phyloP scores from a whole-genome alignment of 2,797 vertebrate species.

The Glossophaga mutica region DNA sequence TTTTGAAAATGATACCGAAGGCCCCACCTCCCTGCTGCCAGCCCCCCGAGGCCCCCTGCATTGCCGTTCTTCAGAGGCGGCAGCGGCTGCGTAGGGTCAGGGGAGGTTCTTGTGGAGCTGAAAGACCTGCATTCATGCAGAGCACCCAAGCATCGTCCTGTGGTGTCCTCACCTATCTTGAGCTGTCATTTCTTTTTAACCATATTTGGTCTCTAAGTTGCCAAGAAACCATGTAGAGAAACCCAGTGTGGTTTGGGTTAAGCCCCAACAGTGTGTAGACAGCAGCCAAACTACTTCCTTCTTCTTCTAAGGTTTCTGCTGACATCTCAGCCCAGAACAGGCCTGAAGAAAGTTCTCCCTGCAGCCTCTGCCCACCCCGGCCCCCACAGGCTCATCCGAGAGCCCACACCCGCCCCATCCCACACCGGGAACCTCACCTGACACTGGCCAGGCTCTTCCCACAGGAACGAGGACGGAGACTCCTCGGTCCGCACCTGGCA shows the following conservation, averaged over 20 bases:
- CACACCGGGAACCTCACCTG: background rate
- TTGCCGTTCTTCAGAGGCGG: background rate
- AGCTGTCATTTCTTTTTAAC: background rate
- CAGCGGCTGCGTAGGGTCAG: background rate
- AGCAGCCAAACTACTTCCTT: slow-evolving; percentile 13
- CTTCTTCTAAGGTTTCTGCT: slow-evolving; percentile 6
- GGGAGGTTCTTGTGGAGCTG: background rate
- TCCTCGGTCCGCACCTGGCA: background rate
- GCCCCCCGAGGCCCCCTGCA: background rate
- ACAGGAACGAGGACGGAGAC: background rate
- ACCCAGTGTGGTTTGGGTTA: slow-evolving; percentile 43
- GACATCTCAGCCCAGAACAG: background rate
- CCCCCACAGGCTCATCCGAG: background rate
- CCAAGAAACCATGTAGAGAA: slow-evolving; percentile 48
- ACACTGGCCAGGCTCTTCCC: background rate
- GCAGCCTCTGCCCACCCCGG: fast-evolving
- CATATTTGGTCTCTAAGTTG: slow-evolving; percentile 30
- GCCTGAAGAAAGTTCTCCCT: background rate
- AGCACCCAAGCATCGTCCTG: background rate
- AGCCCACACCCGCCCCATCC: background rate
- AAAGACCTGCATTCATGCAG: background rate
- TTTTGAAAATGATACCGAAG: background rate
- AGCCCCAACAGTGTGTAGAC: background rate
- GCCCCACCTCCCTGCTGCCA: fast-evolving
- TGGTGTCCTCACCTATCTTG: background rate